Conservation (phyloP, 2,113 vertebrate species). For the Nipponia nippon region DNA sequence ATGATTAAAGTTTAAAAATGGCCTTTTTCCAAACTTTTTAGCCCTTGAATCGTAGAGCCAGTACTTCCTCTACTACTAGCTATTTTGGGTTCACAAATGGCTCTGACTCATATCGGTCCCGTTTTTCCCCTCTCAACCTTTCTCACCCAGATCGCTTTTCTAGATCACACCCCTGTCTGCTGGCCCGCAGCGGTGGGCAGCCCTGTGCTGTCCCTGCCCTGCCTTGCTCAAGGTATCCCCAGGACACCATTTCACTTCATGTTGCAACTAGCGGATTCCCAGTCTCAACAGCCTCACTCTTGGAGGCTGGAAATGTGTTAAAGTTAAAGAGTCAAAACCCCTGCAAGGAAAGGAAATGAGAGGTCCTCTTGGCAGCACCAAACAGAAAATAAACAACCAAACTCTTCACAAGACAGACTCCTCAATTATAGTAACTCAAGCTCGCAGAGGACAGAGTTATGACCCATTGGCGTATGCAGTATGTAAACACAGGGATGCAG, state of each 20-base stretch:
- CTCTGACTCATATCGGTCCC: fast-evolving
- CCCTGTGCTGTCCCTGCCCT: fast-evolving
- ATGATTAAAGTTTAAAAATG: not conserved
- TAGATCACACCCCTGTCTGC: not conserved
- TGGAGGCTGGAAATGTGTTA: slow-evolving; percentile 47
- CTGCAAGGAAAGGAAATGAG: slow-evolving; percentile 58
- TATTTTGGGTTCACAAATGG: not conserved
- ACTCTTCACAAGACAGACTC: slow-evolving; percentile 63
- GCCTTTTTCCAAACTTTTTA: not conserved
- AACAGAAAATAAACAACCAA: slow-evolving; percentile 78
- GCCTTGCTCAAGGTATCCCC: not conserved
- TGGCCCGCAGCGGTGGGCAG: fast-evolving
- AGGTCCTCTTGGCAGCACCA: slow-evolving; percentile 66
- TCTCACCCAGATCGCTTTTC: not conserved
- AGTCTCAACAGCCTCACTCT: not conserved
- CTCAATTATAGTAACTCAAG: slow-evolving; percentile 65
- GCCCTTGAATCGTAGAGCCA: not conserved
- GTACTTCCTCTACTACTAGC: not conserved
- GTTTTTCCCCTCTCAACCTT: not conserved
- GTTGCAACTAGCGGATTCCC: not conserved
- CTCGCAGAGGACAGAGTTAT: slow-evolving; percentile 68
- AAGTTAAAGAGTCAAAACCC: slow-evolving; percentile 62
- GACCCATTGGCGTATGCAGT: slow-evolving; percentile 83
- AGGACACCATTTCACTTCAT: not conserved
- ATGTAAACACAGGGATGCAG: slow-evolving; percentile 89